phyloP scores from a whole-genome alignment of 2,797 vertebrate genomes.

The Tolypeutes matacus region DNA sequence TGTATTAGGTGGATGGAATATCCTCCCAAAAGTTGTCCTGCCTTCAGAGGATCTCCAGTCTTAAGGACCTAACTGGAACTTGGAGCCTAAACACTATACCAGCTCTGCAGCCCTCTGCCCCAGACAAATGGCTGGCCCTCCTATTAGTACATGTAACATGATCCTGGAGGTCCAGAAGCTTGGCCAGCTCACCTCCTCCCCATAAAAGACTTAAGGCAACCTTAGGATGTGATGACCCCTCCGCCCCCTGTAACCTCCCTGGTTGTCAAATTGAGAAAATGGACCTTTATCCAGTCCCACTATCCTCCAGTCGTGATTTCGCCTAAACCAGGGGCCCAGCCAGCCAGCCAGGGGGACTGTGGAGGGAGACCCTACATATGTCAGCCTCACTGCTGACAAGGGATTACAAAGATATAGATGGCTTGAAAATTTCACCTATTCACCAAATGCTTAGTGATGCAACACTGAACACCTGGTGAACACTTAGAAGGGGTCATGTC shows the following conservation, averaged over 20 bases:
- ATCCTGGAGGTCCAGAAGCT: neutral
- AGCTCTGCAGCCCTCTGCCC: constrained; percentile 11
- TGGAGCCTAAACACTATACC: neutral
- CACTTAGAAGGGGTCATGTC: constrained; percentile 8
- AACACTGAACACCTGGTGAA: constrained; percentile 32
- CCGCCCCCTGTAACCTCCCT: neutral
- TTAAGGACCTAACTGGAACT: constrained; percentile 15
- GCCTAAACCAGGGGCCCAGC: constrained; percentile 22
- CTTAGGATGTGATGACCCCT: neutral
- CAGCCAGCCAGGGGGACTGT: neutral
- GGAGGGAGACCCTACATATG: neutral
- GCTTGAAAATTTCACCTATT: constrained; percentile 42
- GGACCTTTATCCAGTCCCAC: neutral
- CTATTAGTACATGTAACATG: neutral
- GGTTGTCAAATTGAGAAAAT: constrained; percentile 37
- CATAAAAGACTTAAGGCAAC: constrained; percentile 43
- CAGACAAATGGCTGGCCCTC: neutral
- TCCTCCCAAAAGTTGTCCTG: neutral
- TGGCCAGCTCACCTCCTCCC: constrained; percentile 10
- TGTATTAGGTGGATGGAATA: constrained; percentile 3
- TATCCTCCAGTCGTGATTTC: neutral
- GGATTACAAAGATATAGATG: constrained; percentile 30
- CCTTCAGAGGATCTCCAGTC: constrained; percentile 30
- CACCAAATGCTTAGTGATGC: neutral
- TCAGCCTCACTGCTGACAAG: neutral